phyloP scores from a whole-genome alignment of 2,113 vertebrate genomes.

The Ictidomys tridecemlineatus region DNA sequence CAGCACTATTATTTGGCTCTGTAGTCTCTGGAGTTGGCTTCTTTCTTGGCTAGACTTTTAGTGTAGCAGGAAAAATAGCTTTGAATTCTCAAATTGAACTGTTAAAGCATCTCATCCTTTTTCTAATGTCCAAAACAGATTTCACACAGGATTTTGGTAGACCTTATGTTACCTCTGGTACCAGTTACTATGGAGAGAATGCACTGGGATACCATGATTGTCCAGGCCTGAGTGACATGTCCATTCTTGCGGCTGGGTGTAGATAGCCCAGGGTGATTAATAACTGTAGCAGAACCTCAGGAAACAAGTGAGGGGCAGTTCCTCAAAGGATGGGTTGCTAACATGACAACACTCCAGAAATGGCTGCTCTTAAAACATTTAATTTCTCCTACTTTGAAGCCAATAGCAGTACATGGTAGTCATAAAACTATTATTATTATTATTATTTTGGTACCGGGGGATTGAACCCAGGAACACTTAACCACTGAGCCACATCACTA shows the following conservation, averaged over 20 bases:
- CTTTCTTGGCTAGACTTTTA: background rate
- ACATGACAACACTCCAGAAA: background rate
- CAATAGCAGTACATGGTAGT: background rate
- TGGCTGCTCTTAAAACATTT: constrained; percentile 38
- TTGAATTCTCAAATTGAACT: background rate
- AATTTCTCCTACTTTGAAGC: constrained; percentile 55
- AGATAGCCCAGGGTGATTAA: constrained; percentile 1
- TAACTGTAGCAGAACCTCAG: background rate
- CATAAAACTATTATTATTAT: constrained; percentile 38
- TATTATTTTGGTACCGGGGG: no score
- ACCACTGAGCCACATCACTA: no score
- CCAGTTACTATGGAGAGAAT: background rate
- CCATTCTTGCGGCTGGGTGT: background rate
- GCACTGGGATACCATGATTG: background rate
- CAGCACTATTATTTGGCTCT: background rate
- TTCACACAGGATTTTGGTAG: background rate
- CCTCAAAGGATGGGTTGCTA: constrained; percentile 13
- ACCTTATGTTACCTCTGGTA: background rate
- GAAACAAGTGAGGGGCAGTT: background rate
- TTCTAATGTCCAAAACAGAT: background rate
- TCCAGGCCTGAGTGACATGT: background rate
- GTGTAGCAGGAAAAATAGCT: background rate
- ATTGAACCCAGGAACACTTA: no score
- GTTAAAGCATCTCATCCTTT: background rate
- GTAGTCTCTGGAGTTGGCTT: background rate